Conservation (phyloP, 2,797 vertebrate genomes). For the Sciaenops ocellatus region DNA sequence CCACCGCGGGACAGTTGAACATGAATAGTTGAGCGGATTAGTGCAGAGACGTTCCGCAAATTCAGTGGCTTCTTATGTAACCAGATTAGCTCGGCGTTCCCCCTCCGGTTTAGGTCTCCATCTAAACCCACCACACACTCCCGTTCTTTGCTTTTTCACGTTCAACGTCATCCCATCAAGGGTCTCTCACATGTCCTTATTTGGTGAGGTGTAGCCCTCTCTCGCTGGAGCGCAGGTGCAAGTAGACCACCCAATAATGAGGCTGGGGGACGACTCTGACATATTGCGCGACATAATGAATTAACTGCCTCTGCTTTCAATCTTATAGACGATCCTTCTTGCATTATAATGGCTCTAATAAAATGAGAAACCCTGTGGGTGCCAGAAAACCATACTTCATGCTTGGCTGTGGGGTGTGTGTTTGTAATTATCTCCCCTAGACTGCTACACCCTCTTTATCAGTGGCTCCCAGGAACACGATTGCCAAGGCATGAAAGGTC, state of each 20-base stretch:
- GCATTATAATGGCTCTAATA: slow-evolving; percentile 31
- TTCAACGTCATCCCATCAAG: slow-evolving; percentile 66
- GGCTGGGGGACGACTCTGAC: slow-evolving; percentile 32
- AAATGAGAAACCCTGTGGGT: slow-evolving; percentile 14
- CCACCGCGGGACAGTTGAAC: slow-evolving; percentile 58
- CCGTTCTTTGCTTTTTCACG: slow-evolving; percentile 33
- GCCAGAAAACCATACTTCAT: slow-evolving; percentile 20
- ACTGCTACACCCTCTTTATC: slow-evolving; percentile 66
- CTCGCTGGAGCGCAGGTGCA: slow-evolving; percentile 74
- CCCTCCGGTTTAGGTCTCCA: slow-evolving; percentile 50
- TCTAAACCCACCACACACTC: slow-evolving; percentile 16
- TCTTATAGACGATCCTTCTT: neutral
- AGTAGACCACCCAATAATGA: slow-evolving; percentile 61
- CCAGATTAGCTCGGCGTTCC: slow-evolving; percentile 60
- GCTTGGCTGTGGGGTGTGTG: slow-evolving; percentile 17
- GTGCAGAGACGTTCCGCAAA: slow-evolving; percentile 64
- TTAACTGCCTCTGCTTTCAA: slow-evolving; percentile 5
- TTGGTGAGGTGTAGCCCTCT: slow-evolving; percentile 65
- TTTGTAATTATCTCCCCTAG: slow-evolving; percentile 57
- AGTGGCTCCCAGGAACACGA: slow-evolving; percentile 44
- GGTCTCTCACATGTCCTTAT: slow-evolving; percentile 77
- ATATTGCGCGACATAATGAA: slow-evolving; percentile 50
- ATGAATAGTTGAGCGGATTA: slow-evolving; percentile 72
- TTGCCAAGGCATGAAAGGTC: slow-evolving; percentile 55
- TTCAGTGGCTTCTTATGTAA: slow-evolving; percentile 70